These are phyloP conservation scores for Drosophila bunnanda DNA, from an alignment of 2,888 invertebrate genomes.

Conservation along the genomic window DNA sequence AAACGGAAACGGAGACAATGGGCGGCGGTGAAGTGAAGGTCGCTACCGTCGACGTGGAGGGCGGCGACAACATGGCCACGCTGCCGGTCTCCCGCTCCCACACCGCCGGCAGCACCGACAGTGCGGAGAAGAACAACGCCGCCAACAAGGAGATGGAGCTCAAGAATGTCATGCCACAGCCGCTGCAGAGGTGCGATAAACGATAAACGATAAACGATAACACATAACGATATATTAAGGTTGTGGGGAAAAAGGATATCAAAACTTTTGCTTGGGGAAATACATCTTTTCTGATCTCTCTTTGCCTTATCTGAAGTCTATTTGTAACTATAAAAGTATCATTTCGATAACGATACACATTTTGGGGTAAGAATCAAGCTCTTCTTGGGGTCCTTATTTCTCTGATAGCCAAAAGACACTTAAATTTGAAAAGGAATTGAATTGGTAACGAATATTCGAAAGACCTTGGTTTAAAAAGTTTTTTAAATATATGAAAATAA, in stretches of 20 bases:
- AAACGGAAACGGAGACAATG: constrained; percentile 84
- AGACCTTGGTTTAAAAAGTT: too few relatives aligned
- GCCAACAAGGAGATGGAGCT: constrained; percentile 95
- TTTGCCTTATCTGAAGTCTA: neutral
- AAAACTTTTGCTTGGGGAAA: neutral
- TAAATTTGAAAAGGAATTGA: neutral
- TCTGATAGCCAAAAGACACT: neutral
- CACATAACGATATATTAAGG: too few relatives aligned
- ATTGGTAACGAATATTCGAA: too few relatives aligned
- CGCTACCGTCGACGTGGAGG: constrained; percentile 94
- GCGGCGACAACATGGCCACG: constrained; percentile 95
- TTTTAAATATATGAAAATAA: too few relatives aligned
- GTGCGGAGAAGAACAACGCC: constrained; percentile 92
- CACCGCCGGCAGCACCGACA: constrained; percentile 89
- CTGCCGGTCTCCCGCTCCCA: constrained; percentile 92
- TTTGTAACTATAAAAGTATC: neutral
- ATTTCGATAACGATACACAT: neutral
- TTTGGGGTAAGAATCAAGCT: neutral
- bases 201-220: constrained; percentile 3
- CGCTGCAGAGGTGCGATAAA: constrained; percentile 90
- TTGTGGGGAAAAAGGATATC: neutral
- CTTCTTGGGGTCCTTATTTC: neutral
- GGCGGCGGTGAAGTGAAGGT: constrained; percentile 93
- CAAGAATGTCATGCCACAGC: constrained; percentile 93
- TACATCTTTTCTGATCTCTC: neutral